A percentile compares a stretch with the other conserved stretches of the same genome.
Conservation (phyloP, 2,888 invertebrate species). For the Germaria angustata region DNA sequence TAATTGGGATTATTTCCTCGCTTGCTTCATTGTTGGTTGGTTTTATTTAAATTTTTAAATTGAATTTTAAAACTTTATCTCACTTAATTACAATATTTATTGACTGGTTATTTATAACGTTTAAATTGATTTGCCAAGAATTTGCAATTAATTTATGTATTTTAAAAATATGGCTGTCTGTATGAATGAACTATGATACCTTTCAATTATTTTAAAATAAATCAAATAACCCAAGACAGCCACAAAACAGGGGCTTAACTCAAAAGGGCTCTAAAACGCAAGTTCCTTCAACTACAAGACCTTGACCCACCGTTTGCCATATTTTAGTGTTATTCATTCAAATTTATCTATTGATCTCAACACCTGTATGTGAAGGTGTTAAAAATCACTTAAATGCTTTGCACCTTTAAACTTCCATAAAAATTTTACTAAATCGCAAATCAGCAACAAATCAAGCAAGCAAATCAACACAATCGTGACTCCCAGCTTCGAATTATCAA, state of each 20-base stretch:
- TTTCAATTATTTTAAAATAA: background rate
- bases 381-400: slow-evolving; percentile 11
- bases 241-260: background rate
- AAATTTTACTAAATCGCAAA: slow-evolving; percentile 49
- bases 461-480: background rate
- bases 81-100: slow-evolving; percentile 34
- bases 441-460: slow-evolving; percentile 34
- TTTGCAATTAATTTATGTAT: background rate
- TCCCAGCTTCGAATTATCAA: background rate
- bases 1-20: background rate
- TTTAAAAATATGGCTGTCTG: background rate
- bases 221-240: background rate
- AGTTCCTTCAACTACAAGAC: background rate
- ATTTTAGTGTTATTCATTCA: background rate
- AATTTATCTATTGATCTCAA: background rate
- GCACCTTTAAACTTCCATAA: slow-evolving; percentile 36
- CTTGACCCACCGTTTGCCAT: background rate
- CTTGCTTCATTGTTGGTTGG: too few species aligned
- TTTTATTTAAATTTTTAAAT: too few species aligned
- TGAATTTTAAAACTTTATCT: slow-evolving; percentile 5
- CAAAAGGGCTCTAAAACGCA: background rate
- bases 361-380: slow-evolving; percentile 18
- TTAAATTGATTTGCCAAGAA: slow-evolving; percentile 24
- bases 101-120: slow-evolving; percentile 13
- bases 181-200: background rate